Conservation (phyloP, 2,113 vertebrate species). For the Ophthalmolycus amberensis region DNA sequence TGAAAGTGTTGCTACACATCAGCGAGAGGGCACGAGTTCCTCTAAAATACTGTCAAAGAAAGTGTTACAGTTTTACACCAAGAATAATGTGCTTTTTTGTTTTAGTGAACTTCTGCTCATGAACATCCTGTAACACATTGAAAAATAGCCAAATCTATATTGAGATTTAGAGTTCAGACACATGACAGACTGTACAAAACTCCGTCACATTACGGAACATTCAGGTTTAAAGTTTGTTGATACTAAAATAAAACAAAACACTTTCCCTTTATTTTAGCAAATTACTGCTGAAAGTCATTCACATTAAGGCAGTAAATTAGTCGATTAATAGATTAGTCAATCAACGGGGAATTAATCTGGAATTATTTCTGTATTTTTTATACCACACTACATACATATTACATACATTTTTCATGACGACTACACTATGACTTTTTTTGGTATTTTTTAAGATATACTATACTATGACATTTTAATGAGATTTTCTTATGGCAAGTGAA, state of each 20-base stretch:
- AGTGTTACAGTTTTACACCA: constrained; percentile 25
- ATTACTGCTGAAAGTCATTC: neutral
- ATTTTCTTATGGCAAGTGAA: too few relatives aligned
- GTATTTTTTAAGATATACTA: too few relatives aligned
- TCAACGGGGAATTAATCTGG: too few relatives aligned
- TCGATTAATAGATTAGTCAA: neutral
- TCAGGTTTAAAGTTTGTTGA: neutral
- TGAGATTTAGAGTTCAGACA: neutral
- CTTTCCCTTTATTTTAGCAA: neutral
- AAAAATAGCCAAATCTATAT: neutral
- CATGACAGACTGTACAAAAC: neutral
- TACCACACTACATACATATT: too few relatives aligned
- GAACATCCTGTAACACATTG: neutral
- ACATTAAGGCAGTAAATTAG: neutral
- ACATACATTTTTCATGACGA: too few relatives aligned
- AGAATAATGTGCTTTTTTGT: neutral
- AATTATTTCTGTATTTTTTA: too few relatives aligned
- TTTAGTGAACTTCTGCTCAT: neutral
- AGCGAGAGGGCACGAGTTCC: constrained; percentile 47
- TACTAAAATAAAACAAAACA: neutral
- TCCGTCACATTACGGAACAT: neutral
- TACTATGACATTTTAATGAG: neutral
- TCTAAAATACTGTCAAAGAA: constrained; percentile 49
- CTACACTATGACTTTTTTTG: too few relatives aligned
- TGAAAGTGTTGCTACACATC: constrained; percentile 64